Percentiles rank a stretch among this genome's conserved stretches.
These are phyloP conservation scores for Heterotilapia buettikoferi DNA, from an alignment of 2,113 vertebrate genomes.

Conservation along the genomic window DNA sequence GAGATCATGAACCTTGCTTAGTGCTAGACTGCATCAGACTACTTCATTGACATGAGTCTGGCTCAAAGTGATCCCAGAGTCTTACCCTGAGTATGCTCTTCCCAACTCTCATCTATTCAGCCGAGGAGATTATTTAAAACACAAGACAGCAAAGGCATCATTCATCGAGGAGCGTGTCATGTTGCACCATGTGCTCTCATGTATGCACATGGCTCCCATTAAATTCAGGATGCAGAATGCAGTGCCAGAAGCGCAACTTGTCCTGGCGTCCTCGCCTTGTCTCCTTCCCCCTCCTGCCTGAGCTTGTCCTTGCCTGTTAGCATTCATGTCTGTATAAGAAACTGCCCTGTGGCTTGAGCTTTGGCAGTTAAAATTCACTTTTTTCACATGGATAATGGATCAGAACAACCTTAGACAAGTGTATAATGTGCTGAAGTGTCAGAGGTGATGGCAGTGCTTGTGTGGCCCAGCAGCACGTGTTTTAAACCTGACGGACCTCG, in stretches of 20 bases:
- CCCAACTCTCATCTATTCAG: not conserved
- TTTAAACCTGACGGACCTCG: not conserved
- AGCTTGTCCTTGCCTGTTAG: slow-evolving; percentile 51
- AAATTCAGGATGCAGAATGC: slow-evolving; percentile 6
- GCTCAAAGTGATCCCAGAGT: not conserved
- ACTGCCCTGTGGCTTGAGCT: not conserved
- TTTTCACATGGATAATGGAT: not conserved
- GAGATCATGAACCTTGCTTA: not conserved
- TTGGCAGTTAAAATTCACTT: not conserved
- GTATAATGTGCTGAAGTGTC: not conserved
- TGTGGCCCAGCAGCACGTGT: not conserved
- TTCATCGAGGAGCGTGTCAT: not conserved
- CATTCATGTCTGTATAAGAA: slow-evolving; percentile 9
- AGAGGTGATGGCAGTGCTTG: not conserved
- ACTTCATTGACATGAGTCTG: not conserved
- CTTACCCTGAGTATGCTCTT: not conserved
- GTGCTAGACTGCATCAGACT: not conserved
- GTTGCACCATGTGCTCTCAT: not conserved
- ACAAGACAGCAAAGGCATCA: not conserved
- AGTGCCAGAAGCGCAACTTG: slow-evolving; percentile 15
- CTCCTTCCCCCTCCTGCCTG: slow-evolving; percentile 25
- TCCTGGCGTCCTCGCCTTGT: not conserved
- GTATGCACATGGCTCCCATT: slow-evolving; percentile 17
- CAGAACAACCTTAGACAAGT: not conserved
- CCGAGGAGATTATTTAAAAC: not conserved